Evolutionary conservation across 2,113 vertebrate species (phyloP).

Genomic region (Hiodon alosoides): DNA sequence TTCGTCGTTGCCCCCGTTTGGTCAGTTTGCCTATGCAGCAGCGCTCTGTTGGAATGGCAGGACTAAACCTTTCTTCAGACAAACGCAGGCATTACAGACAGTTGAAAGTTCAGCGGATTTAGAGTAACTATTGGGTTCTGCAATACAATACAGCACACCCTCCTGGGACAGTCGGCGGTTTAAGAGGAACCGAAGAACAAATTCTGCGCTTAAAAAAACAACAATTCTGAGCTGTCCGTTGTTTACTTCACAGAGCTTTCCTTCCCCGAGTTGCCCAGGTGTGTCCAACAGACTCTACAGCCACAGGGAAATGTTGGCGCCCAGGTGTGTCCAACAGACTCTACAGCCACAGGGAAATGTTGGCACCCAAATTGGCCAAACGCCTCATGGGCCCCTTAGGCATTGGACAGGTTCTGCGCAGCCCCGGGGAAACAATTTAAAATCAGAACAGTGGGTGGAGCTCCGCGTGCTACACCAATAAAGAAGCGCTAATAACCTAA

Average conservation of each 20-base stretch:
- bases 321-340: too few species aligned
- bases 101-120: background rate
- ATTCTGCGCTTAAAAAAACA: too few species aligned
- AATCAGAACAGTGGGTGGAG: background rate
- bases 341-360: background rate
- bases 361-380: background rate
- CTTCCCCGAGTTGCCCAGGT: too few species aligned
- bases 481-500: background rate
- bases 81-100: background rate
- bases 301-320: too few species aligned
- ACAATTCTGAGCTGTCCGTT: background rate
- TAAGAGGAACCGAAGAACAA: background rate
- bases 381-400: background rate
- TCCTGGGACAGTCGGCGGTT: background rate
- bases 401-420: background rate
- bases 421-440: constrained; percentile 2
- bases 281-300: too few species aligned
- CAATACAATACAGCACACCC: background rate
- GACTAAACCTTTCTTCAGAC: background rate
- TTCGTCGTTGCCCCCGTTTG: background rate
- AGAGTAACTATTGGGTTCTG: constrained; percentile 2
- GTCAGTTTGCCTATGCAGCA: background rate
- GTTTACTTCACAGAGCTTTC: background rate
- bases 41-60: background rate
- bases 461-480: background rate